Conservation (phyloP, 1,140 invertebrate species). For the Drosophila kurseongensis region DNA sequence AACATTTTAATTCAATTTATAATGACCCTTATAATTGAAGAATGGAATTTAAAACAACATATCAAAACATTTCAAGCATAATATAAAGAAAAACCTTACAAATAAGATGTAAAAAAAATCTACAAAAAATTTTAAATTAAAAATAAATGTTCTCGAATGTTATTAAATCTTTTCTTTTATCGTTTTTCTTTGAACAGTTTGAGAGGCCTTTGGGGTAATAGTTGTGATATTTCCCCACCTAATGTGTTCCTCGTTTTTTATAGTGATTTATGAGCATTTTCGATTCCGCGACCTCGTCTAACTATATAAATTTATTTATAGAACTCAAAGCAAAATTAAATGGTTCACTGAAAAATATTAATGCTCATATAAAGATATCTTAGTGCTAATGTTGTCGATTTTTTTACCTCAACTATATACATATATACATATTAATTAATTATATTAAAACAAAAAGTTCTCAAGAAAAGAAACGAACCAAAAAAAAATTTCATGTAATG, state of each 20-base stretch:
- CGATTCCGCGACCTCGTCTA: neutral
- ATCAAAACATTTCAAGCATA: constrained; percentile 3
- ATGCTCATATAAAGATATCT: neutral
- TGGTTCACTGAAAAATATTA: neutral
- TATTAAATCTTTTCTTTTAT: neutral
- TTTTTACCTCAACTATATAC: no score
- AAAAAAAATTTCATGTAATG: neutral
- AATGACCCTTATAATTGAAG: no score
- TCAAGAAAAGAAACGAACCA: neutral
- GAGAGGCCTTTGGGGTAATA: neutral
- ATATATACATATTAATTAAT: neutral
- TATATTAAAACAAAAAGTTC: neutral
- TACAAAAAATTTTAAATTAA: constrained; percentile 35
- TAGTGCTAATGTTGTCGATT: neutral
- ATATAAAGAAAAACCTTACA: constrained; percentile 22
- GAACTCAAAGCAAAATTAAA: neutral
- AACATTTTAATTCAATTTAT: neutral
- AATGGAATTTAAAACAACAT: neutral
- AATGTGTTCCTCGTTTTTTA: neutral
- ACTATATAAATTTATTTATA: neutral
- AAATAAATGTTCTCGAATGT: constrained; percentile 52
- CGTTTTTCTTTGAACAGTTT: neutral
- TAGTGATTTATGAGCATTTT: neutral
- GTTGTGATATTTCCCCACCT: no score
- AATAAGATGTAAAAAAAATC: constrained; percentile 13